Evolutionary conservation across 2,797 vertebrate genomes (phyloP).

Genomic region (Malacoraja senta): DNA sequence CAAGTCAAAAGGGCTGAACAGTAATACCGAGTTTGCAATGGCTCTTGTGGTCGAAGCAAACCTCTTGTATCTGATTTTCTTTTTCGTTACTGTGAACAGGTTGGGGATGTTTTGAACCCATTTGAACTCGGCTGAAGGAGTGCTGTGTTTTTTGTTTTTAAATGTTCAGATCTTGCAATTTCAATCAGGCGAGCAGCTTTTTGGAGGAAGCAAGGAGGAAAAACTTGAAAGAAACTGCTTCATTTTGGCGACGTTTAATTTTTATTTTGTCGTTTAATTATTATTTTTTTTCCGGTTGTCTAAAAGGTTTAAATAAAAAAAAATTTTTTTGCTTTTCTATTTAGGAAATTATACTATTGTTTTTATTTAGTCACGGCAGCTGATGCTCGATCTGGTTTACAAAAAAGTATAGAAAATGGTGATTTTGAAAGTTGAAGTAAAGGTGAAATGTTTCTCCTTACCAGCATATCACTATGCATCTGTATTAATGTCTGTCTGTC

Average conservation of each 20-base stretch:
- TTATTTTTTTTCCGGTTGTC: slow-evolving; percentile 60
- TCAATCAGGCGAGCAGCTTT: slow-evolving; percentile 67
- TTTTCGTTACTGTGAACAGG: slow-evolving; percentile 56
- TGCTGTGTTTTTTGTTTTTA: slow-evolving; percentile 43
- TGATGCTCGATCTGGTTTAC: slow-evolving; percentile 57
- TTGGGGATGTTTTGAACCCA: slow-evolving; percentile 59
- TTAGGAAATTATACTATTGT: slow-evolving; percentile 49
- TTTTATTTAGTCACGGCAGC: slow-evolving; percentile 57
- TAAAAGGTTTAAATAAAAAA: slow-evolving; percentile 54
- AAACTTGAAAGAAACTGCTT: slow-evolving; percentile 72
- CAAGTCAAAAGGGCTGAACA: slow-evolving; percentile 59
- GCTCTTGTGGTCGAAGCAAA: slow-evolving; percentile 57
- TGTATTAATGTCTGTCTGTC: slow-evolving; percentile 58
- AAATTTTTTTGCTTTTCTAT: slow-evolving; percentile 48
- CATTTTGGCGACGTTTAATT: slow-evolving; percentile 64
- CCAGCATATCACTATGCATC: slow-evolving; percentile 75
- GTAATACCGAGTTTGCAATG: slow-evolving; percentile 56
- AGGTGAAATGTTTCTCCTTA: slow-evolving; percentile 56
- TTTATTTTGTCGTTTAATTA: too few relatives aligned
- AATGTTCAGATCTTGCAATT: slow-evolving; percentile 45
- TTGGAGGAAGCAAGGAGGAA: slow-evolving; percentile 61
- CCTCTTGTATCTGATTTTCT: slow-evolving; percentile 48
- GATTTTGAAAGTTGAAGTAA: slow-evolving; percentile 52
- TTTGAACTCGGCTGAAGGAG: slow-evolving; percentile 66
- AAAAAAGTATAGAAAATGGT: slow-evolving; percentile 57